Evolutionary conservation across 1,140 invertebrate species (phyloP).

Genomic region (Apocrypta bakeri): DNA sequence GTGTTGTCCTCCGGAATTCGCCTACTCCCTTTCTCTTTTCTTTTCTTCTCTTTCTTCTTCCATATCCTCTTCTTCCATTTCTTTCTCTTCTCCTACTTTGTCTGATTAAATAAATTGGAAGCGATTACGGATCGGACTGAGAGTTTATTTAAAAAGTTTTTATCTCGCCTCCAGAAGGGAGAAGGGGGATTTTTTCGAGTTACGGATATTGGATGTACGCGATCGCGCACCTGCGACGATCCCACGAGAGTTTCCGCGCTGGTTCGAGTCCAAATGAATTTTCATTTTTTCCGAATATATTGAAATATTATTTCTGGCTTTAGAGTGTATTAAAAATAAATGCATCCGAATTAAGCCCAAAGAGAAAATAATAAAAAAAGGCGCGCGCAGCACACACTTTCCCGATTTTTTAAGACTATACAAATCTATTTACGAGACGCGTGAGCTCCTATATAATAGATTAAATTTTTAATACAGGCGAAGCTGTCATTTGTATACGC

Average conservation of each 20-base stretch:
- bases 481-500: constrained; percentile 33
- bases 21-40: constrained; percentile 47
- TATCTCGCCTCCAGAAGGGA: constrained; percentile 50
- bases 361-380: too few relatives aligned
- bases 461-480: constrained; percentile 47
- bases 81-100: constrained; percentile 56
- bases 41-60: constrained; percentile 37
- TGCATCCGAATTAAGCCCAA: too few relatives aligned
- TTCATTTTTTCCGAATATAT: neutral
- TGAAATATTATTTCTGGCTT: constrained; percentile 37
- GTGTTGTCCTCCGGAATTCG: constrained; percentile 59
- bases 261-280: neutral
- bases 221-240: too few relatives aligned
- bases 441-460: too few relatives aligned
- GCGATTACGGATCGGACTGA: constrained; percentile 58
- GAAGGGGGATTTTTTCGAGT: neutral
- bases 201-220: neutral
- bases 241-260: neutral
- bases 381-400: too few relatives aligned
- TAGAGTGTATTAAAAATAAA: neutral
- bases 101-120: constrained; percentile 67
- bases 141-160: constrained; percentile 40
- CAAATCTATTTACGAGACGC: too few relatives aligned
- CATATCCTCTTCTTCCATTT: constrained; percentile 46
- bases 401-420: too few relatives aligned